Percentiles rank a stretch among this genome's conserved stretches.
These are phyloP conservation scores for Elysia crispata DNA, from an alignment of 2,888 invertebrate species.

Conservation along the genomic window DNA sequence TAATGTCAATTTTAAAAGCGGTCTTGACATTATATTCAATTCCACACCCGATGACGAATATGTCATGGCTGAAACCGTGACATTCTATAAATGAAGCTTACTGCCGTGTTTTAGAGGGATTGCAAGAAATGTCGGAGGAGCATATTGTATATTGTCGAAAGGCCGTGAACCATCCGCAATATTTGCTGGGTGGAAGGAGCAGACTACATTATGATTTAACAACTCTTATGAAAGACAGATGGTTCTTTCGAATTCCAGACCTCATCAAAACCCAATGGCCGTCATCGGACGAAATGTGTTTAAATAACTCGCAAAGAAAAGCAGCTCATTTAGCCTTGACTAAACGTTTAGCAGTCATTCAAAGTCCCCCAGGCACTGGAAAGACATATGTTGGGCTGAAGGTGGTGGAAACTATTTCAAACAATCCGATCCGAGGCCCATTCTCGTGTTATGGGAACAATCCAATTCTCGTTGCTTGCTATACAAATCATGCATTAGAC, in stretches of 20 bases:
- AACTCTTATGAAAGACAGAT: conserved; percentile 5
- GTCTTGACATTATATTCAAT: conserved; percentile 48
- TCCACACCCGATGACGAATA: conserved; percentile 52
- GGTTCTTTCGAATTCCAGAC: conserved; percentile 17
- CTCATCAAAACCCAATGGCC: conserved; percentile 60
- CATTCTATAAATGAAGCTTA: conserved; percentile 91
- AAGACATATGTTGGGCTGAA: conserved; percentile 89
- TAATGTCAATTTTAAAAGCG: conserved; percentile 60
- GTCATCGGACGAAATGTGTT: conserved; percentile 43
- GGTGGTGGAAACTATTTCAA: conserved; percentile 83
- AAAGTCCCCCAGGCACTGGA: conserved; percentile 90
- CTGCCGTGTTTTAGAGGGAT: conserved; percentile 84
- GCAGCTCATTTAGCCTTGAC: conserved; percentile 71
- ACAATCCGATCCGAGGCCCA: conserved; percentile 80
- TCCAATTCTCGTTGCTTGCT: conserved; percentile 75
- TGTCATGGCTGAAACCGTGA: conserved; percentile 86
- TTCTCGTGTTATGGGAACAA: conserved; percentile 29
- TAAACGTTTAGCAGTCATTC: conserved; percentile 74
- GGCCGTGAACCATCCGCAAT: conserved; percentile 60
- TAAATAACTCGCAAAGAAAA: conserved; percentile 59
- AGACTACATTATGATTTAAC: conserved; percentile 32
- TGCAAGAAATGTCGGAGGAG: conserved; percentile 80
- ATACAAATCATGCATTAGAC: conserved; percentile 75
- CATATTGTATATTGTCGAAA: conserved; percentile 64
- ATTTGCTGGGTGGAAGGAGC: conserved; percentile 53